phyloP scores from a whole-genome alignment of 2,113 vertebrate genomes.

The Psittacula cyanocephala region DNA sequence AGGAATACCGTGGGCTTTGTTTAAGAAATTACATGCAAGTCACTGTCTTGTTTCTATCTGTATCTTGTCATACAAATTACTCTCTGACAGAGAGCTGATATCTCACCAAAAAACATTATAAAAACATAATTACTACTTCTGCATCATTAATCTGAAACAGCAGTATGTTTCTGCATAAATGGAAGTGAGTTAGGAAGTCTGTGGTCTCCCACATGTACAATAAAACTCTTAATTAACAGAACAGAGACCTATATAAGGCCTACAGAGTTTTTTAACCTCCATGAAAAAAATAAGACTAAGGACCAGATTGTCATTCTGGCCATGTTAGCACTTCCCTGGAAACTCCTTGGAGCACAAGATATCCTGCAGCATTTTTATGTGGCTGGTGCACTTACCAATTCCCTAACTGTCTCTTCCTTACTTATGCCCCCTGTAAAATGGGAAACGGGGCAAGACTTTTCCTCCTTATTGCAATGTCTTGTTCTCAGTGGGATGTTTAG shows the following conservation, averaged over 20 bases:
- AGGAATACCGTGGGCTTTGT: not conserved
- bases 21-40: not conserved
- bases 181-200: not conserved
- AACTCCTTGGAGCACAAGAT: not conserved
- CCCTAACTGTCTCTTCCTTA: not conserved
- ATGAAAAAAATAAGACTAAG: accelerated
- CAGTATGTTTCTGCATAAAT: slow-evolving; percentile 14
- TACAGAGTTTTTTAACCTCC: not conserved
- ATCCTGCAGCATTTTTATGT: not conserved
- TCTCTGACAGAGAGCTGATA: not conserved
- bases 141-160: slow-evolving; percentile 31
- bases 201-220: not conserved
- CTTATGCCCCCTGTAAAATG: not conserved
- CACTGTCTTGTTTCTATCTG: not conserved
- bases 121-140: slow-evolving; percentile 18
- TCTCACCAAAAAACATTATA: not conserved
- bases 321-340: not conserved
- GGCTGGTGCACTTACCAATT: not conserved
- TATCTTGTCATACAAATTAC: slow-evolving; percentile 16
- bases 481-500: not conserved
- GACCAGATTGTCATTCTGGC: not conserved
- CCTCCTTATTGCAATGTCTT: not conserved
- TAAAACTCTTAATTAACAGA: slow-evolving; percentile 9
- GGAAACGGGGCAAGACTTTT: not conserved
- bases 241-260: not conserved